phyloP scores from a whole-genome alignment of 2,888 invertebrate species.

The Standfussiana lucernea region DNA sequence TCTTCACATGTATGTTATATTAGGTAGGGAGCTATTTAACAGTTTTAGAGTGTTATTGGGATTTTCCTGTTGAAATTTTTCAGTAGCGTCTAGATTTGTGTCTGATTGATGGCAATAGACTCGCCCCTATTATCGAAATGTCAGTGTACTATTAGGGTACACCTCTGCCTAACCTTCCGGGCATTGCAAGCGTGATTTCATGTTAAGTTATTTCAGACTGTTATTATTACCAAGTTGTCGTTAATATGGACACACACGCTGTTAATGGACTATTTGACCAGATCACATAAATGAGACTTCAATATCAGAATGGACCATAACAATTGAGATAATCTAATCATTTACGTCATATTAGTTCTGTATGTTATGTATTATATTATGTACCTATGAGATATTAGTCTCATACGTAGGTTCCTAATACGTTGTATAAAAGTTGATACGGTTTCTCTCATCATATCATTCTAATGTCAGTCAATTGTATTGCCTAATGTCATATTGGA shows the following conservation, averaged over 20 bases:
- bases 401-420: background rate
- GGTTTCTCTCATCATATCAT: slow-evolving; percentile 15
- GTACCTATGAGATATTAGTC: background rate
- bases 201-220: background rate
- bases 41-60: background rate
- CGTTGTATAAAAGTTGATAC: background rate
- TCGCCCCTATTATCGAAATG: background rate
- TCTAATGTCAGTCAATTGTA: background rate
- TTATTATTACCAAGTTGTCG: slow-evolving; percentile 1
- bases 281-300: slow-evolving; percentile 33
- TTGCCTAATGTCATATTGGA: background rate
- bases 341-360: slow-evolving; percentile 37
- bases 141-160: background rate
- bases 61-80: background rate
- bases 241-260: slow-evolving; percentile 2
- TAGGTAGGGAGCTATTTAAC: background rate
- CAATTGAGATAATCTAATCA: slow-evolving; percentile 45
- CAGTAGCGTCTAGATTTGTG: background rate
- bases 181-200: background rate
- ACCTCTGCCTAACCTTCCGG: background rate
- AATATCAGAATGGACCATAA: slow-evolving; percentile 48
- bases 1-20: background rate
- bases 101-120: background rate
- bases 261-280: slow-evolving; percentile 25
- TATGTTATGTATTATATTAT: background rate